Percentiles rank a stretch among this genome's conserved stretches.
These are phyloP conservation scores for Campoplex nolae DNA, from an alignment of 2,888 invertebrate species.

Conservation along the genomic window DNA sequence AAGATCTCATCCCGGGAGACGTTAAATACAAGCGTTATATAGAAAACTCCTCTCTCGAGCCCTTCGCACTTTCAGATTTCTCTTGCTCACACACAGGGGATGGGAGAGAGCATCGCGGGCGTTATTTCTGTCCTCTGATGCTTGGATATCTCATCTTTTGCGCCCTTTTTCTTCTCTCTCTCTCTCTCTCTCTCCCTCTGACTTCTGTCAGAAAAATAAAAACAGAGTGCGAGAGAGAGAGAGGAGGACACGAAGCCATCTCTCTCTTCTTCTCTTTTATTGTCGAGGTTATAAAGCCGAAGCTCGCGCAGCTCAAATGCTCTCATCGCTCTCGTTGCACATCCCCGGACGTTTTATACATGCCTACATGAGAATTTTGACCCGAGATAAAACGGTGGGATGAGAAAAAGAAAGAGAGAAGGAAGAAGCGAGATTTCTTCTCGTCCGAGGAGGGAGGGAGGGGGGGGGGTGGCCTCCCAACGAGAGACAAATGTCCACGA, in stretches of 20 bases:
- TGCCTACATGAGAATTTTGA: conserved; percentile 32
- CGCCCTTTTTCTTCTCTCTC: conserved; percentile 43
- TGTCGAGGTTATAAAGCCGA: conserved; percentile 48
- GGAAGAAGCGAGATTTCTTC: conserved; percentile 43
- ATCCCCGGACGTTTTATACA: conserved; percentile 17
- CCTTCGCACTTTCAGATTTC: conserved; percentile 46
- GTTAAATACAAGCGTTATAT: conserved; percentile 30
- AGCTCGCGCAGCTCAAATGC: conserved; percentile 38
- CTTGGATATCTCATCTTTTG: conserved; percentile 39
- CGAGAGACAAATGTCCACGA: conserved; percentile 73
- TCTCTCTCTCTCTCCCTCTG: not conserved
- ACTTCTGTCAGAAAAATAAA: not conserved
- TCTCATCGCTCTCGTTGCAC: conserved; percentile 45
- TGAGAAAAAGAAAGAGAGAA: conserved; percentile 30
- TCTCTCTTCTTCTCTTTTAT: conserved; percentile 33
- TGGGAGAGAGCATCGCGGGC: conserved; percentile 11
- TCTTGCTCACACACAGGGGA: not conserved
- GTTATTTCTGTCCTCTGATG: conserved; percentile 64
- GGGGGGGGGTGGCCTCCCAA: conserved; percentile 52
- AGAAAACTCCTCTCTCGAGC: conserved; percentile 38
- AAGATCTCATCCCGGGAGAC: conserved; percentile 21
- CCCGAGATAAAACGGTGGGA: conserved; percentile 16
- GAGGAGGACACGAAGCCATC: not conserved
- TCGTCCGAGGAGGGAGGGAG: not conserved
- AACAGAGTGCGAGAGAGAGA: not conserved